Percentiles rank a stretch among this genome's conserved stretches.
Conservation (phyloP, 37 sponge, comb jelly and placozoan species). For the Spongia lamella region DNA sequence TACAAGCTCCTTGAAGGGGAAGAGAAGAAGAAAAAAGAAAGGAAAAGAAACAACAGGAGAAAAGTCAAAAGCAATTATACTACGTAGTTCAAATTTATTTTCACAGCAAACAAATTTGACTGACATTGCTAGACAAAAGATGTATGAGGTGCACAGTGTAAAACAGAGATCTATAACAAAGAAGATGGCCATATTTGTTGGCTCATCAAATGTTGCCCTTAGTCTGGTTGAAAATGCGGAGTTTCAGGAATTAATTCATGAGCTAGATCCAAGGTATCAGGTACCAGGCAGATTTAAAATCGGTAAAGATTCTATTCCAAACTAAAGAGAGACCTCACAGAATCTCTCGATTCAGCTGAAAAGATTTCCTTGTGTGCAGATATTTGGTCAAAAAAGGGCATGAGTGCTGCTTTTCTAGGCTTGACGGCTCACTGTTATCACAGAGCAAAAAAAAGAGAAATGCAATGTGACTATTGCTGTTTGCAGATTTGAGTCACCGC, state of each 20-base stretch:
- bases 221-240: slow-evolving; percentile 13
- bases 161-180: slow-evolving; percentile 11
- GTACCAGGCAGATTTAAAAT: neutral
- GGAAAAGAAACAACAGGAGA: neutral
- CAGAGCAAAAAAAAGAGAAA: neutral
- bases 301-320: slow-evolving; percentile 5
- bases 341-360: neutral
- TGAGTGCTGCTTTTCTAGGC: slow-evolving; percentile 24
- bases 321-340: slow-evolving; percentile 9
- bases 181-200: slow-evolving; percentile 22
- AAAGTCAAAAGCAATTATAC: neutral
- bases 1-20: slow-evolving; percentile 3
- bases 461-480: slow-evolving; percentile 34
- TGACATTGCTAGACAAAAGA: neutral
- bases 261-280: neutral
- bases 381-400: slow-evolving; percentile 30
- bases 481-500: neutral
- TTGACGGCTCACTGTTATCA: slow-evolving; percentile 25
- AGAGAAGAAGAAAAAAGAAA: neutral
- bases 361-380: slow-evolving; percentile 23
- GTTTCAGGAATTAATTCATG: slow-evolving; percentile 4
- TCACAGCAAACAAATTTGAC: neutral
- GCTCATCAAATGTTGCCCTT: slow-evolving; percentile 8
- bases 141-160: neutral
- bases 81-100: neutral